Evolutionary conservation across 2,888 invertebrate species (phyloP), one percentile per base, ranked within the genome.

Genomic region (Phorcus lineatus): DNA sequence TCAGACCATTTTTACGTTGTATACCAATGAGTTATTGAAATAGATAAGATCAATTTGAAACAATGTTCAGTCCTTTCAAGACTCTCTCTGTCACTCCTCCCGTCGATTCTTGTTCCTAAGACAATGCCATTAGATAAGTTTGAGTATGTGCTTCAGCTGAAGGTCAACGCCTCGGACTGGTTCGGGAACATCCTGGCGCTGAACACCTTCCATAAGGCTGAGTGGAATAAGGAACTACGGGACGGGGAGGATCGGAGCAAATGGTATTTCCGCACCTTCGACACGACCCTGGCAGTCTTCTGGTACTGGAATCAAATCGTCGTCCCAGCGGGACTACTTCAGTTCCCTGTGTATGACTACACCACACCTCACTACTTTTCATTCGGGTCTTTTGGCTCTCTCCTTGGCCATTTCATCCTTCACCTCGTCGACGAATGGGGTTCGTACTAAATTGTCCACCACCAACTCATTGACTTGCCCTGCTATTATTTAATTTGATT

Each of bases 181-280:
- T 95, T 95, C 86, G 92, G 93, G 80, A 95, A 94, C 87, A 90
- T 94, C 3, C 91, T 93, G 55, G 93, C 94, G 84, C 93, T 94
- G 0, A 93, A 94, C 54, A 86, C 87, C 11, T 95, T 94, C 87
- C 87, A 93, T 52, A 91, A 93, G 66, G 81, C 83, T 7, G 87
- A 89, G 54, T 89, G 89, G 88, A 91, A 89, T 40, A 85, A 83
- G 16, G 78, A 82, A 47, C 84, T 91, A n/a, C 81, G 57, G 1
- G 77, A 77, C 0, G 85, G 83, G 2, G 88, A 87, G 57, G 87
- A 90, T 79, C 82, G 83, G 31, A 81, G 84, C 17, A 80, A 84
- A 52, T 91, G 90, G 90, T 24, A 82, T 0, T 86, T 81, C n/a
- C 84, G 81, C 47, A 84, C 86, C 0, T 91, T 87, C 79, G 87